A percentile compares a stretch with the other conserved stretches of the same genome.
phyloP scores from a whole-genome alignment of 2,113 vertebrate species.

The Chroicocephalus ridibundus region DNA sequence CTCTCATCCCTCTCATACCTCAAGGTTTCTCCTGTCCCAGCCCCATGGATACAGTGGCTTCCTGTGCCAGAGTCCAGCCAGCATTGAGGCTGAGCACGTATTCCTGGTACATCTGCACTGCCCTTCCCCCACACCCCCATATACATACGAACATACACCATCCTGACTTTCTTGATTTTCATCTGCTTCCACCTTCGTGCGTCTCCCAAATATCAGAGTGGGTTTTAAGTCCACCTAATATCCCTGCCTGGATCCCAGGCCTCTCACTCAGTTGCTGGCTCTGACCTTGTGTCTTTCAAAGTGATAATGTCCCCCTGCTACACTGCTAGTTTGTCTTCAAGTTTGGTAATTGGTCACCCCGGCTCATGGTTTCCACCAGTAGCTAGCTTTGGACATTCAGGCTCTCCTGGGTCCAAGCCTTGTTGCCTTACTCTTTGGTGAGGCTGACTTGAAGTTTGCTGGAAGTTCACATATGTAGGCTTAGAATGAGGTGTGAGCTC shows the following conservation, averaged over 20 bases:
- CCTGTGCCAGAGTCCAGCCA: background rate
- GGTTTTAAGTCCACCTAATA: background rate
- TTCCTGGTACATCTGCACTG: background rate
- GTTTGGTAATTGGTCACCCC: background rate
- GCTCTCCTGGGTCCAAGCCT: background rate
- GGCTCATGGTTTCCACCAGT: background rate
- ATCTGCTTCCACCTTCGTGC: background rate
- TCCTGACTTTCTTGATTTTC: background rate
- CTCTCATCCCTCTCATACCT: background rate
- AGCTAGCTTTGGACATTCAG: background rate
- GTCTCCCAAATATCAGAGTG: background rate
- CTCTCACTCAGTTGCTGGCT: background rate
- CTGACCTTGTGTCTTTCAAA: background rate
- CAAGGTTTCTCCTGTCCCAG: background rate
- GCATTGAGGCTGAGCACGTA: background rate
- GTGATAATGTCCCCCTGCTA: background rate
- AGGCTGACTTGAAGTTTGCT: background rate
- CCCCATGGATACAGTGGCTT: background rate
- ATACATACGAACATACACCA: background rate
- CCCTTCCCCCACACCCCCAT: too few species aligned
- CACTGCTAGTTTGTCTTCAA: background rate
- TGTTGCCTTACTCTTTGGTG: background rate
- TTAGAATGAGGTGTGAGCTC: background rate
- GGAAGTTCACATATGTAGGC: background rate
- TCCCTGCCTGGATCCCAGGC: background rate